Conservation (phyloP, 2,888 invertebrate species). For the Drosophila testacea region DNA sequence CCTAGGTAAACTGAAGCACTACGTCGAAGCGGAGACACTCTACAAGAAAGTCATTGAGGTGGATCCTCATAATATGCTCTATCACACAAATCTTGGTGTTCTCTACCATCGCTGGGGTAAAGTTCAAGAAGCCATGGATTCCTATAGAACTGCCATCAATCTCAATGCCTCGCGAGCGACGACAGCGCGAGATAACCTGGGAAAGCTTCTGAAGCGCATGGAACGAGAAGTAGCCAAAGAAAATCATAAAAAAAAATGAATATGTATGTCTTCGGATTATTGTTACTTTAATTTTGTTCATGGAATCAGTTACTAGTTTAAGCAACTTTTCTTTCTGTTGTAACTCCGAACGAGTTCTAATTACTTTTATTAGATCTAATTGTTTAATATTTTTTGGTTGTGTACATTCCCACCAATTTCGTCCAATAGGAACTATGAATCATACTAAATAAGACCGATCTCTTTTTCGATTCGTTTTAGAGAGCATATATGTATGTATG, state of each 20-base stretch:
- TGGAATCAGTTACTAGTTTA: slow-evolving; percentile 39
- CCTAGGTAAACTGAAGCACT: slow-evolving; percentile 92
- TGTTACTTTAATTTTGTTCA: not conserved
- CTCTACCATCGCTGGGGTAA: slow-evolving; percentile 97
- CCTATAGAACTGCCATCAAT: slow-evolving; percentile 91
- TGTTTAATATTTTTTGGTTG: not conserved
- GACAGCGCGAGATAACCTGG: slow-evolving; percentile 90
- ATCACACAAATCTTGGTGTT: slow-evolving; percentile 96
- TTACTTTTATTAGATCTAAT: not conserved
- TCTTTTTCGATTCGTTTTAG: slow-evolving; percentile 1
- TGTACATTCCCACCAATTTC: slow-evolving; percentile 10
- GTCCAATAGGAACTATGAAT: slow-evolving; percentile 2
- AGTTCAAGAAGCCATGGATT: slow-evolving; percentile 89
- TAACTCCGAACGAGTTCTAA: not conserved
- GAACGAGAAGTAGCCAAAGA: slow-evolving; percentile 48
- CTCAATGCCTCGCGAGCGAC: slow-evolving; percentile 88
- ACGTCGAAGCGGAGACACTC: slow-evolving; percentile 91
- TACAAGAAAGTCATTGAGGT: slow-evolving; percentile 91
- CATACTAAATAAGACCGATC: slow-evolving; percentile 20
- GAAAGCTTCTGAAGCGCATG: slow-evolving; percentile 84
- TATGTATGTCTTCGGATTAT: not conserved
- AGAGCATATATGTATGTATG: not conserved
- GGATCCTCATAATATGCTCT: slow-evolving; percentile 90
- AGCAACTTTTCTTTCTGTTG: not conserved
- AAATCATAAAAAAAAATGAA: slow-evolving; percentile 1